Conservation (phyloP, 2,888 invertebrate species). For the Caenorhabditis sulstoni region DNA sequence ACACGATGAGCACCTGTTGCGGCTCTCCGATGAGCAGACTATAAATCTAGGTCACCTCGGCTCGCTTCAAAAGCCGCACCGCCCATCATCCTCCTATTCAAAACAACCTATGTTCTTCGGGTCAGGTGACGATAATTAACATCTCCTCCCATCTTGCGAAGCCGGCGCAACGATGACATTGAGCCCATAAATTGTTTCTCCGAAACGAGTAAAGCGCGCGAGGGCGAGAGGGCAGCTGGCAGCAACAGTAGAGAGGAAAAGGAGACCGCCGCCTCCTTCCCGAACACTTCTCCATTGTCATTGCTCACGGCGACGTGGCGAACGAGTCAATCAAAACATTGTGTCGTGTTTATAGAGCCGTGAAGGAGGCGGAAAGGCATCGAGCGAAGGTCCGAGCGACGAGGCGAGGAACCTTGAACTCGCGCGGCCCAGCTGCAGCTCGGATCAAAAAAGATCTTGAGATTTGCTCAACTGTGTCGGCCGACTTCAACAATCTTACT, state of each 20-base stretch:
- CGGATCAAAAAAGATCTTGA: conserved; percentile 22
- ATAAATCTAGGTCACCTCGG: conserved; percentile 50
- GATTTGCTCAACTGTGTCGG: conserved; percentile 36
- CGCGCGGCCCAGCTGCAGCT: conserved; percentile 3
- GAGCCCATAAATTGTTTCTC: conserved; percentile 55
- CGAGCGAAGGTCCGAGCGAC: neutral
- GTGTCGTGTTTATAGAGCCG: conserved; percentile 55
- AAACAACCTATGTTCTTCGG: conserved; percentile 40
- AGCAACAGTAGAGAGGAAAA: conserved; percentile 30
- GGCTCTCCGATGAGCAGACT: conserved; percentile 26
- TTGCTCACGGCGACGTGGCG: conserved; percentile 50
- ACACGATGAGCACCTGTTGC: conserved; percentile 52
- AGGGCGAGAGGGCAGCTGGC: conserved; percentile 39
- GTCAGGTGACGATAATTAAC: conserved; percentile 61
- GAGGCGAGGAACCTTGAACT: conserved; percentile 1
- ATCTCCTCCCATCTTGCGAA: conserved; percentile 16
- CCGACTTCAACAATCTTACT: conserved; percentile 48
- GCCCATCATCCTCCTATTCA: conserved; percentile 27
- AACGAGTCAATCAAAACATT: conserved; percentile 54
- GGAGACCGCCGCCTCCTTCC: conserved; percentile 29
- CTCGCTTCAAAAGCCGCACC: conserved; percentile 37
- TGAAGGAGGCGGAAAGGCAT: conserved; percentile 21
- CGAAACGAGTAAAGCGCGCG: conserved; percentile 21
- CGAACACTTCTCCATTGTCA: conserved; percentile 38
- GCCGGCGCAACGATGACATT: conserved; percentile 25